Conservation (phyloP, 1,140 invertebrate genomes). For the Heliconius melpomene region DNA sequence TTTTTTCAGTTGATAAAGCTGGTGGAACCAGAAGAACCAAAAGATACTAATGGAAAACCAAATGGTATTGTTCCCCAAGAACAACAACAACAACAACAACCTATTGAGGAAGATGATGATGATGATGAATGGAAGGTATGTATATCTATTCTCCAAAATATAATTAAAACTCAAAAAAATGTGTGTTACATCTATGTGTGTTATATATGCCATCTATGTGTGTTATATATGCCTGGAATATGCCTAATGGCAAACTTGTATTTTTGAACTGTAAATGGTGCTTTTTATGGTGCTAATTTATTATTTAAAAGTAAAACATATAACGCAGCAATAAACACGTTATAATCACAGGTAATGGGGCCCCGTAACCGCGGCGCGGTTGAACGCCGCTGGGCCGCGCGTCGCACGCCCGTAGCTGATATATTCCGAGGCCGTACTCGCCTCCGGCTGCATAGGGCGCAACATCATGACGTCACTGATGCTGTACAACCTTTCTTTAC, state of each 20-base stretch:
- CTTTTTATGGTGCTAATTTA: no score
- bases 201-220: no score
- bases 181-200: no score
- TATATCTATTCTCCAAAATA: no score
- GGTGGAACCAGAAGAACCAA: constrained; percentile 80
- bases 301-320: no score
- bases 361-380: constrained; percentile 93
- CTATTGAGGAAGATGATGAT: constrained; percentile 77
- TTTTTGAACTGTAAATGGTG: no score
- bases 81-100: constrained; percentile 49
- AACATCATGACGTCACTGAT: constrained; percentile 88
- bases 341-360: constrained; percentile 86
- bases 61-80: constrained; percentile 66
- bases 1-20: constrained; percentile 85
- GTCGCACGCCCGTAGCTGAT: constrained; percentile 92
- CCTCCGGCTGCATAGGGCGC: constrained; percentile 89
- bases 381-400: constrained; percentile 90
- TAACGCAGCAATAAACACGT: neutral
- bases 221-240: no score
- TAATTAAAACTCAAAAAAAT: no score
- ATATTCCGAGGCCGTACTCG: constrained; percentile 95
- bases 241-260: no score
- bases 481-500: constrained; percentile 97
- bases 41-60: constrained; percentile 55
- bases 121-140: constrained; percentile 89